Conservation (phyloP, 2,888 invertebrate genomes). For the Amiota mariae region DNA sequence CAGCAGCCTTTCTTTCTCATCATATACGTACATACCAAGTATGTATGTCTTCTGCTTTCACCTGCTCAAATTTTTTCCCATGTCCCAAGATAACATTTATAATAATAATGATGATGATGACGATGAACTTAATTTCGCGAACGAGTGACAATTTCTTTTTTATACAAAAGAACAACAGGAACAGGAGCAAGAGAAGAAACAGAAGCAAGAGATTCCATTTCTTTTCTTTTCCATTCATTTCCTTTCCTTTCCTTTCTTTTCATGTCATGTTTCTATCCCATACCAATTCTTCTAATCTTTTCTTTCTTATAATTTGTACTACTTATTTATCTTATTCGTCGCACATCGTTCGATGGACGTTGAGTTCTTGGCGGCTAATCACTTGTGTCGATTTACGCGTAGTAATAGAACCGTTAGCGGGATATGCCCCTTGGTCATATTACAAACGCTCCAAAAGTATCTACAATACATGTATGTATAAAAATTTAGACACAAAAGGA, state of each 20-base stretch:
- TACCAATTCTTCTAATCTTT: not conserved
- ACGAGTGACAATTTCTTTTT: conserved; percentile 35
- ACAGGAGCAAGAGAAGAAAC: not conserved
- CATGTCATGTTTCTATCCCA: too few species aligned
- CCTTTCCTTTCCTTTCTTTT: too few species aligned
- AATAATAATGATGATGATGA: too few species aligned
- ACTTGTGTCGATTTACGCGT: conserved; percentile 7
- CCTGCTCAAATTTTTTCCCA: conserved; percentile 60
- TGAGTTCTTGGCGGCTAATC: conserved; percentile 40
- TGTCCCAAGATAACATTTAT: conserved; percentile 50
- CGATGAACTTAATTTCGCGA: conserved; percentile 27
- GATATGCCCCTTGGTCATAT: conserved; percentile 10
- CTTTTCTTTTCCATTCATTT: not conserved
- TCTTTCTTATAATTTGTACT: conserved; percentile 16
- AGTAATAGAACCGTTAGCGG: conserved; percentile 18
- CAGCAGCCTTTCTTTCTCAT: too few species aligned
- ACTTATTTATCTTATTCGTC: conserved; percentile 20
- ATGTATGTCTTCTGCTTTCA: too few species aligned
- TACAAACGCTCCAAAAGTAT: conserved; percentile 2
- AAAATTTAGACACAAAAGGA: not conserved
- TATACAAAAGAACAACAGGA: not conserved
- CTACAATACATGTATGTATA: not conserved
- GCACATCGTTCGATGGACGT: too few species aligned
- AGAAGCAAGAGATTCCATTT: conserved; percentile 12
- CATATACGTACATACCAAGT: too few species aligned